These are phyloP conservation scores for Drosophila serrata DNA, from an alignment of 1,140 invertebrate genomes.

Conservation along the genomic window DNA sequence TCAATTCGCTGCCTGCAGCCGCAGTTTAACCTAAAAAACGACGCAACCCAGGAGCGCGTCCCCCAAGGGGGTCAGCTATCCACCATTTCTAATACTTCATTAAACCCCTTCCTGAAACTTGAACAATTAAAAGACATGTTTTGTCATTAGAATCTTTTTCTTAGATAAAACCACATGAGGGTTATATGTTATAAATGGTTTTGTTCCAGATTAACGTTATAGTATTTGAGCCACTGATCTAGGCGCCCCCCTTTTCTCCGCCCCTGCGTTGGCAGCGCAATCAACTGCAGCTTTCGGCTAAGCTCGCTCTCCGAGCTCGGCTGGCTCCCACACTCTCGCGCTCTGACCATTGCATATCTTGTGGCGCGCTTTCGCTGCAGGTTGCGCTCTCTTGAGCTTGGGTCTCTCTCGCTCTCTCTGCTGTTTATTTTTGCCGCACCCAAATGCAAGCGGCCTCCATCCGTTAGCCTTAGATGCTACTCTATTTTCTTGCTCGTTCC, in stretches of 20 bases:
- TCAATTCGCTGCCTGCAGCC: constrained; percentile 58
- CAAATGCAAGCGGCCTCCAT: constrained; percentile 57
- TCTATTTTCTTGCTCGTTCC: constrained; percentile 30
- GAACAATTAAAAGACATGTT: not conserved
- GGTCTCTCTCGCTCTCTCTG: constrained; percentile 23
- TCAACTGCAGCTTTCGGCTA: constrained; percentile 49
- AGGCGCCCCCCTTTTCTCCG: not conserved
- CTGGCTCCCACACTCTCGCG: constrained; percentile 29
- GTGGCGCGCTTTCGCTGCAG: constrained; percentile 52
- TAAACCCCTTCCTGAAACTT: not conserved
- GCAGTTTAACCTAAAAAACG: constrained; percentile 74
- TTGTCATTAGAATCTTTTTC: not conserved
- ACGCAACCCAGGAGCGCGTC: constrained; percentile 30
- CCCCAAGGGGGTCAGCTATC: not conserved
- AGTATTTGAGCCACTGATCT: not conserved
- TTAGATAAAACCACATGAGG: not conserved
- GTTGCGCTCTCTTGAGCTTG: constrained; percentile 21
- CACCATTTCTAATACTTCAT: not conserved
- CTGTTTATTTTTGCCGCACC: constrained; percentile 73
- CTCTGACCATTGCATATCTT: constrained; percentile 62
- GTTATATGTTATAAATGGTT: not conserved
- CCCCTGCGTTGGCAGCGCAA: constrained; percentile 32
- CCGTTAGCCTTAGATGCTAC: constrained; percentile 29
- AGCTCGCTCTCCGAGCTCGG: constrained; percentile 40
- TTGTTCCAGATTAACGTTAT: not conserved